These are phyloP conservation scores for Phaetusa simplex DNA, from an alignment of 2,113 vertebrate species.

Conservation along the genomic window DNA sequence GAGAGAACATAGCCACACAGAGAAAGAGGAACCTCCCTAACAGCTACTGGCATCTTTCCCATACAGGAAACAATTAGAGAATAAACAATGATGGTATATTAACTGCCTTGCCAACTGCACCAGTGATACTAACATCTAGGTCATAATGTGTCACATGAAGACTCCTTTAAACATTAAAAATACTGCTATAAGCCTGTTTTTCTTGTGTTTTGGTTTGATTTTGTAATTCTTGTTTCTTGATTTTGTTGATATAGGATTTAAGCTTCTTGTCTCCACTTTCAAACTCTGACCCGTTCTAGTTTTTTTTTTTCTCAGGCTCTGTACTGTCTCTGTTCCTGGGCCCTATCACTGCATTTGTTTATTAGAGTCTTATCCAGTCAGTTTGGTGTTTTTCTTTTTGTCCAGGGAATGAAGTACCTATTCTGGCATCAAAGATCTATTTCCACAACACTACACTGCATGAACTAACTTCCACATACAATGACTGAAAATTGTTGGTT, in stretches of 20 bases:
- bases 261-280: neutral
- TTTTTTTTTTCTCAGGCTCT: neutral
- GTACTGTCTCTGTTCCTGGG: neutral
- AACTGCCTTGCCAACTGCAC: constrained; percentile 44
- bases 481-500: neutral
- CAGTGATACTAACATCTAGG: constrained; percentile 26
- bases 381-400: neutral
- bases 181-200: neutral
- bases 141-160: neutral
- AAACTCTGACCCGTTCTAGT: neutral
- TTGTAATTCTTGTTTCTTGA: neutral
- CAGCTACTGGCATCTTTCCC: constrained; percentile 33
- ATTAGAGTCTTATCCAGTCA: neutral
- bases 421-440: neutral
- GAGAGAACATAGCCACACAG: constrained; percentile 3
- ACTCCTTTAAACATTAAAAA: constrained; percentile 13
- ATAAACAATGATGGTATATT: constrained; percentile 49
- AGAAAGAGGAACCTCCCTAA: constrained; percentile 38
- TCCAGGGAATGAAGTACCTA: neutral
- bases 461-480: neutral
- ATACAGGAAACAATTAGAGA: constrained; percentile 63
- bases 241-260: neutral
- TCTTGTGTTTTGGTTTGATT: constrained; percentile 4
- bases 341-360: neutral
- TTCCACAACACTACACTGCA: neutral